Base-by-base conservation (phyloP, 2,797 vertebrate genomes). In the Lindbergichthys nudifrons region DNA sequence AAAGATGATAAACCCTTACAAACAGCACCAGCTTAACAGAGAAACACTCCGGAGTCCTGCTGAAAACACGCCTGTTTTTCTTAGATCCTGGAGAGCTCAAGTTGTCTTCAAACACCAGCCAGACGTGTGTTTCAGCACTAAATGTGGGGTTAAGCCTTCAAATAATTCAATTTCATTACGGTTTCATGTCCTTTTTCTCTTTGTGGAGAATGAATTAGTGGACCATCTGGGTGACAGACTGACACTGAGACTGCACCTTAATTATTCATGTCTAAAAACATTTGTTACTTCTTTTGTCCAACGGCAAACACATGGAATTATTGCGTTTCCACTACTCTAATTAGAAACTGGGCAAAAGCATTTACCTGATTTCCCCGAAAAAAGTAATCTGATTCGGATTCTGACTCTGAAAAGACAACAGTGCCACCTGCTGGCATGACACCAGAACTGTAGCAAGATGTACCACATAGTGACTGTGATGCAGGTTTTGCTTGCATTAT, bases 341-440 rank as follows among this genome's bases (percentile, higher is more conserved):
- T 30, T 12, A 46, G 16, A 45, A 26, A 54, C 4, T 7, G 50
- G 4, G 14, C n/a, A 23, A 1, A 19, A 18, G 42, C 16, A 5
- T 65, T 36, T 36, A 36, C 7, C 32, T 36, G 8, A 36, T 36
- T 36, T 36, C 32, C 32, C 32, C 32, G 32, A 36, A 36, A 36
- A 36, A 36, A 36, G 32, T 6, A 6, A 36, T 36, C 32, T 36
- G 32, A 7, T 36, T 36, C 32, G 32, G 32, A 36, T 9, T 36
- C 32, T 36, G 32, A 36, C 32, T 4, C 26, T 36, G 4, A 26
- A 57, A 4, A 41, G 39, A 14, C 36, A 41, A 54, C n/a, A 60
- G 57, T 56, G 58, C 69, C 65, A 65, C 12, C 77, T 67, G n/a
- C 62, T 60, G 81, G 51, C 4, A 7, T 1, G 3, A 19, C 5